Base-by-base conservation (phyloP, 2,888 invertebrate genomes). In the Lycia hirtaria region DNA sequence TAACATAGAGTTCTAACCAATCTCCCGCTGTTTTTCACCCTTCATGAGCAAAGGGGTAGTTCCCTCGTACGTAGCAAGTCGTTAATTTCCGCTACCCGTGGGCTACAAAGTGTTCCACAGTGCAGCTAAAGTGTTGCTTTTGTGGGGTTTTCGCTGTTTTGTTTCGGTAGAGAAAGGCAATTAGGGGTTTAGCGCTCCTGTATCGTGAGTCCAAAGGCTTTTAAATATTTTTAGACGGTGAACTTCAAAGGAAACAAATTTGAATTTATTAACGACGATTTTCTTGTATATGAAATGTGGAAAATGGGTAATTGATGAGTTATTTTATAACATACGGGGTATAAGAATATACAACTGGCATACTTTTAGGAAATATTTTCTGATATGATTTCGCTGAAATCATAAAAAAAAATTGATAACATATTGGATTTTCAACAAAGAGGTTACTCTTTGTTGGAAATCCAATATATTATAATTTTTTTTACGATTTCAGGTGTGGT, bases 91-190 rank as follows among this genome's bases (percentile, higher is more conserved):
- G 43, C 37, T 30, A 22, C 49, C 45, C 41, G 30, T 24, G 32
- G 28, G 51, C 51, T 28, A 33, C 50, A 38, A 49, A 49, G 43
- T 49, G 45, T 45, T 45, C 26, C 14, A 37, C 43, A 20, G 26
- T 55, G 56, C 45, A 45, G 49, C 56, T 50, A 40, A 56, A 50
- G 45, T 50, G 43, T 49, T 56, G 45, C 56, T 45, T 51, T 56
- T 51, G 56, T 56, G 50, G 7, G 40, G 28, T 51, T 56, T 51
- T 51, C 41, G 3, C 43, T 17, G 14, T 56, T 51, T 56, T 45
- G 32, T 45, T 54, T 48, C 26, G 33, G 49, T 17, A 41, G 40
- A 51, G 38, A 24, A 45, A 44, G 38, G 56, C 45, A 56, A 51
- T 56, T 56, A 56, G 28, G 22, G 40, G 40, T 22, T 30, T 32